Evolutionary conservation across 1,140 invertebrate genomes (phyloP), one percentile per base, ranked within the genome.

Genomic region (Helicoverpa armigera): DNA sequence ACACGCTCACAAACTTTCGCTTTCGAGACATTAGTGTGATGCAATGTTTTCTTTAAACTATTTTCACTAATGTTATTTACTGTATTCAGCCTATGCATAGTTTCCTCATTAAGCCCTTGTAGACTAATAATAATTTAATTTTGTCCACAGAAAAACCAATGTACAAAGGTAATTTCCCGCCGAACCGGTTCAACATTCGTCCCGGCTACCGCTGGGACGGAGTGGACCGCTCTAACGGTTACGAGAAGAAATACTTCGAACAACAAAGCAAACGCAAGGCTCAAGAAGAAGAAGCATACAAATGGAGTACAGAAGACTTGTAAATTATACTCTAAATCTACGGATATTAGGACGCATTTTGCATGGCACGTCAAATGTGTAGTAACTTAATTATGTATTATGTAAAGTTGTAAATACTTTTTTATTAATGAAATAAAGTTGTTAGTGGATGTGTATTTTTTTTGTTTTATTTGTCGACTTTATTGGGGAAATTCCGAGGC

Each of bases 191-290:
- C 95, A 96, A 97, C 54, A 99, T 99, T 80, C 94, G 95, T 67
- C 99, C 99, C 0, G 99, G 99, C 0, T 97, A 99, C 94, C 95
- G 98, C 53, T 99, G 99, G 99, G 99, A 99, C 94, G 99, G 99
- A 1, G 99, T 99, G 0, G 98, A 99, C 90, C 95, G 99, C 29
- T 99, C 99, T 4, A 99, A 98, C 95, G 99, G 99, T 0, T 99
- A 99, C 93, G 99, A 99, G 91, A 98, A 98, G 87, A 97, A 98
- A 89, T 98, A 97, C 95, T 99, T 99, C 92, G 96, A 97, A 16
- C 96, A 97, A 31, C 96, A 97, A 83, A 98, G 97, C 87, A 96
- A 97, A 7, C 97, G 96, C 84, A 97, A 96, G 88, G 98, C 99
- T 0, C 88, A 96, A 2, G 96, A 97, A 85, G 98, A 98, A 86